Conservation (phyloP, 2,888 invertebrate species). For the Euzophera pinguis region DNA sequence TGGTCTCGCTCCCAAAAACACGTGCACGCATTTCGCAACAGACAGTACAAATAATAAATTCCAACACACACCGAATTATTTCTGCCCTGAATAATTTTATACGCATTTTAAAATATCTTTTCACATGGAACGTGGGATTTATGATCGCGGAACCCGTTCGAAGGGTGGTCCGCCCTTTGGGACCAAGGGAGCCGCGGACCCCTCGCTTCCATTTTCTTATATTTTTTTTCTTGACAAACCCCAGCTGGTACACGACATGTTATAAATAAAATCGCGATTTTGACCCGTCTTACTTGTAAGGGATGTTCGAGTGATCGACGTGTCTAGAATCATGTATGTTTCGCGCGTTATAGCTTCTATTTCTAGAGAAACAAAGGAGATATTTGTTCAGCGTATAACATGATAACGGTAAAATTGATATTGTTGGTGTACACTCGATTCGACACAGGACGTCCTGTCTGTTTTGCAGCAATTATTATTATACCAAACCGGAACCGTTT, state of each 20-base stretch:
- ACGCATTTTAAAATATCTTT: conserved; percentile 78
- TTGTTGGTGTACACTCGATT: conserved; percentile 50
- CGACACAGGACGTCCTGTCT: conserved; percentile 76
- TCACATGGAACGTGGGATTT: conserved; percentile 76
- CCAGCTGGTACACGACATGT: conserved; percentile 75
- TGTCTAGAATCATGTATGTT: conserved; percentile 19
- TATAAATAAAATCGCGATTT: conserved; percentile 79
- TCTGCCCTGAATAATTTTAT: conserved; percentile 78
- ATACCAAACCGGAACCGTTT: conserved; percentile 64
- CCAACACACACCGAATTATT: conserved; percentile 63
- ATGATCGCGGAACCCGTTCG: conserved; percentile 72
- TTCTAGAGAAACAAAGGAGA: conserved; percentile 23
- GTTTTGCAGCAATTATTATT: conserved; percentile 75
- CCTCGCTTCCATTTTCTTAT: conserved; percentile 64
- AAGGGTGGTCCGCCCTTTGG: conserved; percentile 63
- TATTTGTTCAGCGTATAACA: conserved; percentile 24
- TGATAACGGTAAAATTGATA: conserved; percentile 30
- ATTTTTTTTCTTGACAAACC: conserved; percentile 74
- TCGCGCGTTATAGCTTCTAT: conserved; percentile 18
- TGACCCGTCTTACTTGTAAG: conserved; percentile 74
- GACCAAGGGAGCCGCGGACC: conserved; percentile 50
- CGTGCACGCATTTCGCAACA: conserved; percentile 55
- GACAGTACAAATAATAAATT: conserved; percentile 53
- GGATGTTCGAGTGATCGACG: conserved; percentile 58
- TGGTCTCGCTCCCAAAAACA: conserved; percentile 35